phyloP scores from a whole-genome alignment of 2,888 invertebrate genomes.

The Hylaea fasciaria region DNA sequence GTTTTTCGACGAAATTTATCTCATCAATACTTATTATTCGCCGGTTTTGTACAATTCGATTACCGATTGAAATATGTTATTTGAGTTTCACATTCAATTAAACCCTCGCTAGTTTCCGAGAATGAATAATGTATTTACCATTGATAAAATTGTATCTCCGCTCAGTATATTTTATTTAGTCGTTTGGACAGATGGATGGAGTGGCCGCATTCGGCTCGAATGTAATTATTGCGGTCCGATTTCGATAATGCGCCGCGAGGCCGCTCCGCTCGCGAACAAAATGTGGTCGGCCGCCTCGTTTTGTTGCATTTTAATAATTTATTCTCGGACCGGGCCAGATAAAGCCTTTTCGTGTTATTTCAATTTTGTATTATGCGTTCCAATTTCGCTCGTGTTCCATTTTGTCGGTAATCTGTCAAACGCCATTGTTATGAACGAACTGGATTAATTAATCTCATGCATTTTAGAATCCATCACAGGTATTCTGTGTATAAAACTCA shows the following conservation, averaged over 20 bases:
- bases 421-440: constrained; percentile 46
- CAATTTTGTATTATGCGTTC: constrained; percentile 53
- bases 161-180: constrained; percentile 70
- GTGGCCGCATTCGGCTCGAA: constrained; percentile 74
- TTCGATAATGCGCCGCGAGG: constrained; percentile 80
- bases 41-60: constrained; percentile 41
- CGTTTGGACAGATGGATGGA: constrained; percentile 74
- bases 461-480: constrained; percentile 22
- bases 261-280: constrained; percentile 69
- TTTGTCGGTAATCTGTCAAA: constrained; percentile 51
- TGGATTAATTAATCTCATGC: constrained; percentile 36
- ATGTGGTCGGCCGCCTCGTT: constrained; percentile 75
- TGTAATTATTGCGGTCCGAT: constrained; percentile 83
- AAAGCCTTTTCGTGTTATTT: constrained; percentile 72
- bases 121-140: constrained; percentile 65
- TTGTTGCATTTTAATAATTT: constrained; percentile 81
- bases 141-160: constrained; percentile 71
- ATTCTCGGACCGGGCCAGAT: constrained; percentile 67
- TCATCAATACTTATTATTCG: constrained; percentile 19
- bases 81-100: constrained; percentile 62
- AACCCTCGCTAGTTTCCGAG: constrained; percentile 55
- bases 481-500: constrained; percentile 19
- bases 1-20: constrained; percentile 31
- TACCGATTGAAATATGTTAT: constrained; percentile 51
- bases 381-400: constrained; percentile 44